Percentiles rank a stretch among this genome's conserved stretches.
Conservation (phyloP, 2,113 vertebrate genomes). For the Hippoglossus stenolepis region DNA sequence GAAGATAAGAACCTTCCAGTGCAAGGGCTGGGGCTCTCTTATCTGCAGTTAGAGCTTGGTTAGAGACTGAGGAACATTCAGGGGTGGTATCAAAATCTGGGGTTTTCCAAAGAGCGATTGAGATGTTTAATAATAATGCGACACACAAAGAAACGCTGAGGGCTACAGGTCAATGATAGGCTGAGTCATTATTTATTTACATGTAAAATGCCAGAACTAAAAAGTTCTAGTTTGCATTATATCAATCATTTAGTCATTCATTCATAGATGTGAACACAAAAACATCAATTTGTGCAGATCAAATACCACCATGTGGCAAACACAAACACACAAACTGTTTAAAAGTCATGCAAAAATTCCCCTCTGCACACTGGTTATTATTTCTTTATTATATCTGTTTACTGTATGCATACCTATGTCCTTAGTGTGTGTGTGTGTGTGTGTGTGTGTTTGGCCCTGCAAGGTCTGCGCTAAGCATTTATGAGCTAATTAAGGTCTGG, state of each 20-base stretch:
- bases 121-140: constrained; percentile 32
- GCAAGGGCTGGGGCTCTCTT: constrained; percentile 35
- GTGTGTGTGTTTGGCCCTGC: constrained; percentile 20
- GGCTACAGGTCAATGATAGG: constrained; percentile 30
- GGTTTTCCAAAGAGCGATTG: constrained; percentile 23
- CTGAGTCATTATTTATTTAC: background rate
- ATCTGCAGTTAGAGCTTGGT: constrained; percentile 54
- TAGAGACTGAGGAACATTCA: constrained; percentile 59
- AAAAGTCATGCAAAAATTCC: background rate
- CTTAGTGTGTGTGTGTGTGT: background rate
- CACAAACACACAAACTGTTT: background rate
- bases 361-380: background rate
- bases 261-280: constrained; percentile 8
- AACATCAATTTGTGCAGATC: background rate
- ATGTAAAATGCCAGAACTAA: constrained; percentile 4
- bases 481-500: constrained; percentile 76
- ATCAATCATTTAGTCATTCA: background rate
- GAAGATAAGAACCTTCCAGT: constrained; percentile 54
- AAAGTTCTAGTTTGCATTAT: background rate
- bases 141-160: background rate
- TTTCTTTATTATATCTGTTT: background rate
- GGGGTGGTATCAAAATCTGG: constrained; percentile 50
- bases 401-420: background rate
- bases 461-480: constrained; percentile 64
- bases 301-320: background rate